Conservation (phyloP, 2,888 invertebrate genomes). For the Oligia latruncula region DNA sequence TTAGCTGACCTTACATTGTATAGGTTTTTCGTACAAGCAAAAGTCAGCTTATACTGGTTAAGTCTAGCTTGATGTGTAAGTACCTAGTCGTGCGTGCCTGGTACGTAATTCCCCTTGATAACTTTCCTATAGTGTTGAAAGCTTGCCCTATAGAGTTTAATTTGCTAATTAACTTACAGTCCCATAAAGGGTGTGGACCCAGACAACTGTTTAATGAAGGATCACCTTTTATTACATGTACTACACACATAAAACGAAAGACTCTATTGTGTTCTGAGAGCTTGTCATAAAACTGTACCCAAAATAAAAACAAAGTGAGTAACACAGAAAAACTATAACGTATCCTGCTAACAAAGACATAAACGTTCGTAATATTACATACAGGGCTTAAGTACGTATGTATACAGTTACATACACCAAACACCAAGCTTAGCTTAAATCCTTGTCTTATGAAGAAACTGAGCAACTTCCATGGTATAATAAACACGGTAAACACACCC, state of each 20-base stretch:
- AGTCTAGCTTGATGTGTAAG: not conserved
- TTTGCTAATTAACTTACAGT: constrained; percentile 74
- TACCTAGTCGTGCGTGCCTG: not conserved
- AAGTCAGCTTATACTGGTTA: no score
- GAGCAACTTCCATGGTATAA: no score
- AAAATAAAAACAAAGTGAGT: constrained; percentile 36
- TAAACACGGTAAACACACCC: no score
- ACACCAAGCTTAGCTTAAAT: constrained; percentile 5
- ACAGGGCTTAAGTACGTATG: not conserved
- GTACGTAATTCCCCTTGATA: not conserved
- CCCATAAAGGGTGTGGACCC: constrained; percentile 67
- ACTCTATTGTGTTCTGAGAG: constrained; percentile 53
- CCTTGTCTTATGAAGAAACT: no score
- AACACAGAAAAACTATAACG: constrained; percentile 34
- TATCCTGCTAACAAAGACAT: constrained; percentile 6
- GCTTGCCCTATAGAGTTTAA: constrained; percentile 72
- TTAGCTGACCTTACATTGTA: not conserved
- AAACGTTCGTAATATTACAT: constrained; percentile 12
- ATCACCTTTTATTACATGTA: constrained; percentile 60
- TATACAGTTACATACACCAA: constrained; percentile 12
- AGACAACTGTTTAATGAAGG: constrained; percentile 60
- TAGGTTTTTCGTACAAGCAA: not conserved
- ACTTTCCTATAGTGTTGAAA: constrained; percentile 40
- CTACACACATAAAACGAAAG: constrained; percentile 56
- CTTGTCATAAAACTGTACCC: constrained; percentile 50